Evolutionary conservation across 1,140 invertebrate species (phyloP).

Genomic region (Triops cancriformis): DNA sequence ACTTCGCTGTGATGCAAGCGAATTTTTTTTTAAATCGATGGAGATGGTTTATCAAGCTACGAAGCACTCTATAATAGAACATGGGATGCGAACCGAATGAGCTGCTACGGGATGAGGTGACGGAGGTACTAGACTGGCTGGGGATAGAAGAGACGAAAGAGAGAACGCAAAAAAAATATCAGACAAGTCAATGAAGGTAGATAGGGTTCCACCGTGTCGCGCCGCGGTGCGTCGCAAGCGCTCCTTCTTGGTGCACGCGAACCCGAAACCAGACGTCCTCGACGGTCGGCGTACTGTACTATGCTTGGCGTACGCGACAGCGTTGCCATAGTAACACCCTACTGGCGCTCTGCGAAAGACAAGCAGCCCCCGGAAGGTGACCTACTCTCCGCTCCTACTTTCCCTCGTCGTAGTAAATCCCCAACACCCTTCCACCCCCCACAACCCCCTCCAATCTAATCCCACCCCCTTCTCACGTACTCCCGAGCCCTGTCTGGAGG

Average conservation of each 20-base stretch:
- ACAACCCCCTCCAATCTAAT: too few relatives aligned
- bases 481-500: not conserved
- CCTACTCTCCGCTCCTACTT: not conserved
- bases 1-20: too few relatives aligned
- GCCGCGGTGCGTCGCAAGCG: not conserved
- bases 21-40: too few relatives aligned
- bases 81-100: too few relatives aligned
- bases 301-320: not conserved
- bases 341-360: not conserved
- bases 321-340: not conserved
- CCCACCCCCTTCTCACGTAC: not conserved
- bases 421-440: not conserved
- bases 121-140: not conserved
- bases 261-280: conserved; percentile 6
- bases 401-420: not conserved
- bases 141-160: not conserved
- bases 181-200: conserved; percentile 9
- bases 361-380: not conserved
- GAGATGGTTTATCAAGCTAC: too few relatives aligned
- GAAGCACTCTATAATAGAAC: too few relatives aligned
- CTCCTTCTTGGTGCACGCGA: not conserved
- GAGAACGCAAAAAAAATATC: not conserved
- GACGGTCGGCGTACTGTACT: not conserved
- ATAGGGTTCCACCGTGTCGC: not conserved
- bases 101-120: not conserved